A percentile compares a stretch with the other conserved stretches of the same genome.
These are phyloP conservation scores for Hemibagrus guttatus DNA, from an alignment of 2,797 vertebrate genomes.

Conservation along the genomic window DNA sequence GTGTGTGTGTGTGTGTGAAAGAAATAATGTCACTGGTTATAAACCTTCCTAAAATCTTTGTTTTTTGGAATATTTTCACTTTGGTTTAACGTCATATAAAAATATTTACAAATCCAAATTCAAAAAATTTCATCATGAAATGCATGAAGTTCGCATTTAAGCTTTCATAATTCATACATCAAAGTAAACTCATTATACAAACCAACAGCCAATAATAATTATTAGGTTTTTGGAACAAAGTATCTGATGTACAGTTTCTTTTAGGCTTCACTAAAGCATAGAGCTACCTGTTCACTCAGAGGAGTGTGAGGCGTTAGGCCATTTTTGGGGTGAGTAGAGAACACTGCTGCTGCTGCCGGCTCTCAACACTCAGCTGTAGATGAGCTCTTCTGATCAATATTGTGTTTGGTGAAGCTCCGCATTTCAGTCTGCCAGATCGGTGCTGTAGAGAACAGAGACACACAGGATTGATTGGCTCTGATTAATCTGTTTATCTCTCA, in stretches of 20 bases:
- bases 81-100: background rate
- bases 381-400: conserved; percentile 42
- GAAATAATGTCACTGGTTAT: too few species aligned
- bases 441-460: conserved; percentile 12
- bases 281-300: background rate
- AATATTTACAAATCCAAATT: background rate
- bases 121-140: background rate
- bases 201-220: background rate
- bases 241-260: background rate
- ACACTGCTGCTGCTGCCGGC: conserved; percentile 28
- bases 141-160: background rate
- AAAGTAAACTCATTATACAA: background rate
- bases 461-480: conserved; percentile 16
- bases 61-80: background rate
- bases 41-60: background rate
- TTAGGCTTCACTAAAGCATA: background rate
- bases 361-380: conserved; percentile 31
- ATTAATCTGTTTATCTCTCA: conserved; percentile 24
- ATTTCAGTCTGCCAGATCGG: conserved; percentile 24
- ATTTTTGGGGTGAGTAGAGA: background rate
- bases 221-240: background rate
- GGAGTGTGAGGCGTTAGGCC: conserved; percentile 1
- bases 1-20: too few species aligned
- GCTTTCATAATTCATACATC: background rate
- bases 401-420: conserved; percentile 24